Conservation (phyloP, 2,113 vertebrate genomes). For the Poeciliopsis retropinna region DNA sequence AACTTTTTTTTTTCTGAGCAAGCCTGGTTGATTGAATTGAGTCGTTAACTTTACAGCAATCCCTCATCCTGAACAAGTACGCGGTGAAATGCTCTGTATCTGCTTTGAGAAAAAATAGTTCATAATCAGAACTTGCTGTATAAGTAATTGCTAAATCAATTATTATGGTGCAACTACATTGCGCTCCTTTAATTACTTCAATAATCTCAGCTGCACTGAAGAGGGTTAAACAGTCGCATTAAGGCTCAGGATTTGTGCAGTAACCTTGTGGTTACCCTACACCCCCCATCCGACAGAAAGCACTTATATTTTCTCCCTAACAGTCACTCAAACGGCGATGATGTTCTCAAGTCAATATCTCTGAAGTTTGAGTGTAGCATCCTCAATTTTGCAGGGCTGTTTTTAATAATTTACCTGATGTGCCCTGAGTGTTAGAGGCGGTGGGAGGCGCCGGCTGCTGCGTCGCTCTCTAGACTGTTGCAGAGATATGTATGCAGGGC, state of each 20-base stretch:
- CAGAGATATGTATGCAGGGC: slow-evolving; percentile 42
- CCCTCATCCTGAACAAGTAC: not conserved
- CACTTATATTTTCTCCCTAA: slow-evolving; percentile 39
- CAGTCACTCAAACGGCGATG: slow-evolving; percentile 46
- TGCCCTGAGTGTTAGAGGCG: slow-evolving; percentile 40
- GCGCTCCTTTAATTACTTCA: not conserved
- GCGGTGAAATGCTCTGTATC: not conserved
- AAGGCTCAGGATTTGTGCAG: slow-evolving; percentile 13
- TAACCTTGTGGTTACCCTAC: slow-evolving; percentile 31
- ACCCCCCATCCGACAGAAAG: slow-evolving; percentile 19
- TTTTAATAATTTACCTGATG: slow-evolving; percentile 74
- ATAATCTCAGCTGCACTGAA: not conserved
- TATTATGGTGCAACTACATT: not conserved
- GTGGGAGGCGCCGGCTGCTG: slow-evolving; percentile 33
- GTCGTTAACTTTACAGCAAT: not conserved
- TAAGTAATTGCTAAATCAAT: not conserved
- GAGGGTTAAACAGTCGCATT: slow-evolving; percentile 6
- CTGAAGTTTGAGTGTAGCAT: slow-evolving; percentile 54
- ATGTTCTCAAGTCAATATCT: slow-evolving; percentile 61
- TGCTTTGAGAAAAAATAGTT: too few relatives aligned
- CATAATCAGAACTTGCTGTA: not conserved
- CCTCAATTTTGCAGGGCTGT: slow-evolving; percentile 71
- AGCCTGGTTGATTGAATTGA: not conserved
- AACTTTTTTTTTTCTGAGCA: not conserved
- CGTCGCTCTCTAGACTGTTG: slow-evolving; percentile 28